phyloP scores from a whole-genome alignment of 1,140 invertebrate genomes.

The Archivesica marissinica region DNA sequence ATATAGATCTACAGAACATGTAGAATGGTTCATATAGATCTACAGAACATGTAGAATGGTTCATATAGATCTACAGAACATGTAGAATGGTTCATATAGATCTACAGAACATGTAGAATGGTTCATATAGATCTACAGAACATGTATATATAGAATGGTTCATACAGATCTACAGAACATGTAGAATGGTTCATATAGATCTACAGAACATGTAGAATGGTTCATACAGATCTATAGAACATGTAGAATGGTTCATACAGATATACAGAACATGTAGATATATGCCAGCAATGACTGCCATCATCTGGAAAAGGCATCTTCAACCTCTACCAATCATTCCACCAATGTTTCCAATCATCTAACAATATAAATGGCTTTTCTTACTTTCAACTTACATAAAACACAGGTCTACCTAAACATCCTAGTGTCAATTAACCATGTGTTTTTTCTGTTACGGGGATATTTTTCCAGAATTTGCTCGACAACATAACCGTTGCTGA shows the following conservation, averaged over 20 bases:
- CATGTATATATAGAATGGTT: no score
- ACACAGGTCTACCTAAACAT: conserved; percentile 12
- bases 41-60: no score
- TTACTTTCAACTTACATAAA: conserved; percentile 12
- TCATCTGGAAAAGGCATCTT: conserved; percentile 22
- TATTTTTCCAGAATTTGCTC: neutral
- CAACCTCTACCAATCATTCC: neutral
- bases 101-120: no score
- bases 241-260: no score
- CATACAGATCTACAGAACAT: no score
- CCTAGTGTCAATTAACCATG: conserved; percentile 10
- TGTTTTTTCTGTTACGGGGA: conserved; percentile 9
- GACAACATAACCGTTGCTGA: neutral
- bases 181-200: no score
- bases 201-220: neutral
- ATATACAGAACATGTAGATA: neutral
- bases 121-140: no score
- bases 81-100: no score
- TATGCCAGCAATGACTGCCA: neutral
- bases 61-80: no score
- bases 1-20: no score
- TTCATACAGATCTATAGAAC: neutral
- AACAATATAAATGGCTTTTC: neutral
- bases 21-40: no score
- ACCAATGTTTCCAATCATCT: no score